phyloP scores from a whole-genome alignment of 2,888 invertebrate species.

The Trissolcus brochymenae region DNA sequence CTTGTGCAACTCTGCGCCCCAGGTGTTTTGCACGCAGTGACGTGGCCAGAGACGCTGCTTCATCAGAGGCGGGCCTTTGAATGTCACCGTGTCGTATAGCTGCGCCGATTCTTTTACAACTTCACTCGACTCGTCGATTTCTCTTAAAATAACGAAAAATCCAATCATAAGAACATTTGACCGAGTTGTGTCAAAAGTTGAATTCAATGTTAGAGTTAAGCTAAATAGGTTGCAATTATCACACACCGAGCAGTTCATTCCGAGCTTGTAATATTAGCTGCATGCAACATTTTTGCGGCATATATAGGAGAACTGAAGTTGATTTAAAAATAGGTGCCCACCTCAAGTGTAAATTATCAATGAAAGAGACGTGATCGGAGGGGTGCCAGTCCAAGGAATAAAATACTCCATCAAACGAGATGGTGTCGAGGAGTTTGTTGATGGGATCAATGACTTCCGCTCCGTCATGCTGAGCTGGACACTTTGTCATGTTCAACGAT shows the following conservation, averaged over 20 bases:
- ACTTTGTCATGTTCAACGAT: constrained; percentile 93
- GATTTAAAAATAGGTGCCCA: constrained; percentile 37
- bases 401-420: constrained; percentile 91
- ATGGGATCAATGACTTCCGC: constrained; percentile 94
- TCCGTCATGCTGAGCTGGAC: constrained; percentile 94
- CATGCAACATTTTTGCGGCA: constrained; percentile 16
- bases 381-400: constrained; percentile 99
- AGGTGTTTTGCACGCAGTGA: constrained; percentile 96
- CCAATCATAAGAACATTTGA: not conserved
- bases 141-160: constrained; percentile 59
- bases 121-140: constrained; percentile 69
- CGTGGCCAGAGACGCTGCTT: constrained; percentile 96
- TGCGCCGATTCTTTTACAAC: constrained; percentile 82
- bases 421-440: constrained; percentile 87
- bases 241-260: not conserved
- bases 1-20: constrained; percentile 95
- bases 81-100: constrained; percentile 94
- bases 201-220: not conserved
- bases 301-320: not conserved
- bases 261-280: constrained; percentile 4
- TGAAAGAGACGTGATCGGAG: constrained; percentile 95
- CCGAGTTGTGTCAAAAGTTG: constrained; percentile 2
- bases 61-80: constrained; percentile 89
- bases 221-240: not conserved
- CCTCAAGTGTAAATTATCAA: constrained; percentile 88